Conservation (phyloP, 2,113 vertebrate species). For the Erythrolamprus reginae region DNA sequence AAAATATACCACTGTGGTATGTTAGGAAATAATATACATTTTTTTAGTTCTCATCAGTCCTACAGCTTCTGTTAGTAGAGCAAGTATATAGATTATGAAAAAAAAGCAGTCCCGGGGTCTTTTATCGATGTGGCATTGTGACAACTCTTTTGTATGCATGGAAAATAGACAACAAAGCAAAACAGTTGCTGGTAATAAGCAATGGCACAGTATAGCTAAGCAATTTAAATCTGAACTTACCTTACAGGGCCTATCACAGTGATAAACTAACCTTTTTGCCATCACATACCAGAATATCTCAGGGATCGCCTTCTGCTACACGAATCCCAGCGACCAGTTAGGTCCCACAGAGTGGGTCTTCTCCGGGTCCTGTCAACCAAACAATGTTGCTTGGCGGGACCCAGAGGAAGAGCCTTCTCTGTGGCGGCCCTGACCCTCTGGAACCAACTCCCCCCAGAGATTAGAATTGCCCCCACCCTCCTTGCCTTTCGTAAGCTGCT, state of each 20-base stretch:
- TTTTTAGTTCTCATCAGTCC: not conserved
- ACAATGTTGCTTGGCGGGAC: no score
- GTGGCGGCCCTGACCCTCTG: no score
- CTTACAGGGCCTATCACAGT: not conserved
- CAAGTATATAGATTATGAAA: not conserved
- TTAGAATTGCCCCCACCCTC: no score
- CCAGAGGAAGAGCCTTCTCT: no score
- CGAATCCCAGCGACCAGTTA: no score
- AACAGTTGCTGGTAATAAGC: not conserved
- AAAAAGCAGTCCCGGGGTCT: not conserved
- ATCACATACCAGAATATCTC: no score
- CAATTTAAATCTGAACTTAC: not conserved
- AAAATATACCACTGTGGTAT: not conserved
- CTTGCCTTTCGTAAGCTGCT: no score
- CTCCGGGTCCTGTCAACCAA: no score
- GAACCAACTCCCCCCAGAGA: no score
- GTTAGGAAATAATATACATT: not conserved
- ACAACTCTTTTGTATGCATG: slow-evolving; percentile 1
- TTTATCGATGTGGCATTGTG: not conserved
- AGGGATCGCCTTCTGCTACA: no score
- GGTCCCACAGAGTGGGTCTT: no score
- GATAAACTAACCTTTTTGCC: no score
- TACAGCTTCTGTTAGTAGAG: not conserved
- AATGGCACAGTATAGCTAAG: not conserved
- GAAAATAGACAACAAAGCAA: not conserved